Conservation (phyloP, 2,888 invertebrate species). For the Caenorhabditis zanzibari region DNA sequence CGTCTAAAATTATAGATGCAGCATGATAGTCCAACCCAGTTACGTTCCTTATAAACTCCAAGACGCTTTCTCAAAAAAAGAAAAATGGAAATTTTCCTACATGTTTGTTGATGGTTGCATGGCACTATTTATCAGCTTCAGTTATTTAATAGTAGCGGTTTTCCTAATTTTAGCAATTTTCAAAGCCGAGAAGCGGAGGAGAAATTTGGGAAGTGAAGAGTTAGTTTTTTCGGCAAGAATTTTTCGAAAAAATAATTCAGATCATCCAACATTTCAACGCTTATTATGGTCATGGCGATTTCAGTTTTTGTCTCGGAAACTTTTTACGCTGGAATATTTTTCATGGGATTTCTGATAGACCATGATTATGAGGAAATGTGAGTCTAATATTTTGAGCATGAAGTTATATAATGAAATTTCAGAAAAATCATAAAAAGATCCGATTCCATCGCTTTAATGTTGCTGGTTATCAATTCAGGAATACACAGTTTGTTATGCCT, state of each 20-base stretch:
- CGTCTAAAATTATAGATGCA: too few species aligned
- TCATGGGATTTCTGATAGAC: too few species aligned
- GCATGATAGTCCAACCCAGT: too few species aligned
- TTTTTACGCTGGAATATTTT: too few species aligned
- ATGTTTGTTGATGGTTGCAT: background rate
- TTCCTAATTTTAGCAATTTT: background rate
- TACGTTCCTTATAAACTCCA: background rate
- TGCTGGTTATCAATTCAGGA: background rate
- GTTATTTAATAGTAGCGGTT: background rate
- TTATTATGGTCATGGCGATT: background rate
- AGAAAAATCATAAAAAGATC: background rate
- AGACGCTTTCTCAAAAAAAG: background rate
- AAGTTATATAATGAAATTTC: too few species aligned
- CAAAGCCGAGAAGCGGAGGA: background rate
- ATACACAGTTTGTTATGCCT: constrained; percentile 24
- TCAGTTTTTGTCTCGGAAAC: background rate
- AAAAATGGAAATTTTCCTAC: background rate
- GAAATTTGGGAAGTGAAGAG: constrained; percentile 20
- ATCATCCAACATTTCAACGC: background rate
- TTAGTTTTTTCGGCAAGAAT: background rate
- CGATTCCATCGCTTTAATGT: background rate
- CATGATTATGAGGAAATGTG: too few species aligned
- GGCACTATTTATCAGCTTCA: background rate
- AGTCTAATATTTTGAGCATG: too few species aligned
- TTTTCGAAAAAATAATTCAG: constrained; percentile 5